A percentile compares a stretch with the other conserved stretches of the same genome.
Conservation (phyloP, 2,797 vertebrate genomes). For the Sus cebifrons region DNA sequence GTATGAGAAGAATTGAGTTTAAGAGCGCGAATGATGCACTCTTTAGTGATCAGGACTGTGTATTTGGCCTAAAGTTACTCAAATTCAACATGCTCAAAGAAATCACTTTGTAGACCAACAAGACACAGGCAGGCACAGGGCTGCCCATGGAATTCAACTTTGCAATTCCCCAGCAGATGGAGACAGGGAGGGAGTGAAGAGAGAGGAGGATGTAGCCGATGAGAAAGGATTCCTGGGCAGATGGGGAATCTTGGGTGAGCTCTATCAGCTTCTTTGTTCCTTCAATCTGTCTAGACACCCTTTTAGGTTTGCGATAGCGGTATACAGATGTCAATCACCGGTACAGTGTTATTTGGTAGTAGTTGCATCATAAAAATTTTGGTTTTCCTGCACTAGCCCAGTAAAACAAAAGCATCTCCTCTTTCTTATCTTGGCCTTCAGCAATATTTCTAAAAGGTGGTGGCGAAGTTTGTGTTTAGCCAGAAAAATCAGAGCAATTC, state of each 20-base stretch:
- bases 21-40: background rate
- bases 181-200: background rate
- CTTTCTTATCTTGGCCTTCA: background rate
- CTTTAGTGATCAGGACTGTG: background rate
- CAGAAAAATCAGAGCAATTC: background rate
- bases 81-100: background rate
- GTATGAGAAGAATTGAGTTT: too few species aligned
- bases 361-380: background rate
- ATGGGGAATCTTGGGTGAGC: background rate
- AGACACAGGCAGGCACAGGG: background rate
- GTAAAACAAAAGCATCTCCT: background rate
- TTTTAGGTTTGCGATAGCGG: background rate
- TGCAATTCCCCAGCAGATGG: background rate
- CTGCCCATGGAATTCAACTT: background rate
- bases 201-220: background rate
- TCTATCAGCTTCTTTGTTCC: background rate
- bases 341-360: rapidly evolving
- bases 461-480: background rate
- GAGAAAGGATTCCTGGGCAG: background rate
- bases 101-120: background rate
- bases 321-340: background rate
- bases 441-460: background rate
- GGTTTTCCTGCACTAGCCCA: background rate
- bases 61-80: background rate
- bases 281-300: background rate